These are phyloP conservation scores for Nymphalis c-album DNA, from an alignment of 2,888 invertebrate species.

Conservation along the genomic window DNA sequence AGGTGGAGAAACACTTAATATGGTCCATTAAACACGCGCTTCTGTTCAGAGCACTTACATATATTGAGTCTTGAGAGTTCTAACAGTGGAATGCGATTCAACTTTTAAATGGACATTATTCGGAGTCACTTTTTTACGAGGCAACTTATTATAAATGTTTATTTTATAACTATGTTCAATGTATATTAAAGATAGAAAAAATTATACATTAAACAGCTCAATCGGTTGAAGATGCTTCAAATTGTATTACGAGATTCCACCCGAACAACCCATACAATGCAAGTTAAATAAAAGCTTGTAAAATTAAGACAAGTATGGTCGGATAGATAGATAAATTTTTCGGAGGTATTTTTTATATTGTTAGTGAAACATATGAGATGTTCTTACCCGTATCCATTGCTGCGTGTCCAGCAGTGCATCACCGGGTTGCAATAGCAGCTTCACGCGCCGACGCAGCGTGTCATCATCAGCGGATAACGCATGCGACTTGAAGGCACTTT, in stretches of 20 bases:
- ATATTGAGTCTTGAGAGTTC: constrained; percentile 2
- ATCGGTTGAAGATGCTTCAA: no score
- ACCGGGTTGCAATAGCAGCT: constrained; percentile 75
- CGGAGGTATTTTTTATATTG: background rate
- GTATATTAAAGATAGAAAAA: no score
- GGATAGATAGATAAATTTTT: no score
- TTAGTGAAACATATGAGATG: background rate
- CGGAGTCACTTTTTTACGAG: background rate
- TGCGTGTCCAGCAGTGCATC: constrained; percentile 73
- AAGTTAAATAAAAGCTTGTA: no score
- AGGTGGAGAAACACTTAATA: constrained; percentile 3
- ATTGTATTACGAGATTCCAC: no score
- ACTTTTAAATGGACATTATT: constrained; percentile 8
- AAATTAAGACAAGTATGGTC: no score
- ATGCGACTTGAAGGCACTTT: constrained; percentile 56
- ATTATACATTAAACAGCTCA: no score
- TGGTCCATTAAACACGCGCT: constrained; percentile 24
- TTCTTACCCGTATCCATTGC: constrained; percentile 76
- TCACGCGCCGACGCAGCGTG: constrained; percentile 72
- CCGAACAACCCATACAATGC: no score
- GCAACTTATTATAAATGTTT: background rate
- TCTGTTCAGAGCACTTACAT: constrained; percentile 22
- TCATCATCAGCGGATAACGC: constrained; percentile 58
- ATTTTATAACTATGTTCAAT: no score
- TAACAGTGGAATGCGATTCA: constrained; percentile 13